Percentiles rank a stretch among this genome's conserved stretches.
These are phyloP conservation scores for Silvanus unidentatus DNA, from an alignment of 2,888 invertebrate genomes.

Conservation along the genomic window DNA sequence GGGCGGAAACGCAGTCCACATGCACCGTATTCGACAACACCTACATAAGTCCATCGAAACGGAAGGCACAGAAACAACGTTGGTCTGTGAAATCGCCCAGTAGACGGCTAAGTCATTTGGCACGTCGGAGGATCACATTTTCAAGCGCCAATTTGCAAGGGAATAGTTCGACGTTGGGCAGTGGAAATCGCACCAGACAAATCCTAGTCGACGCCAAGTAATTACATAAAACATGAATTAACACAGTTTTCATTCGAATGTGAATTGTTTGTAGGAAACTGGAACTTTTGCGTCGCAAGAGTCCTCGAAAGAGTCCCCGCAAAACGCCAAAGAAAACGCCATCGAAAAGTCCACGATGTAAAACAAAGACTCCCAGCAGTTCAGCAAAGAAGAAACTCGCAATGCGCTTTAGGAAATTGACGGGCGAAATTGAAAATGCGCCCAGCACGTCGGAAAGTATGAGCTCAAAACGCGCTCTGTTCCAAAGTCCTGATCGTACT, in stretches of 20 bases:
- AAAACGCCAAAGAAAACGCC: constrained; percentile 49
- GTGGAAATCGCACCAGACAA: constrained; percentile 47
- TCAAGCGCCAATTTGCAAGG: constrained; percentile 61
- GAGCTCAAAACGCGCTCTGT: constrained; percentile 61
- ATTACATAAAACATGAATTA: constrained; percentile 13
- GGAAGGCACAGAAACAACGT: constrained; percentile 49
- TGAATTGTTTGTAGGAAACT: constrained; percentile 39
- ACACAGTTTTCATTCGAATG: no score
- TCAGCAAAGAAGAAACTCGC: constrained; percentile 57
- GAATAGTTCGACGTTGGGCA: constrained; percentile 35
- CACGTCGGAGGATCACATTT: constrained; percentile 68
- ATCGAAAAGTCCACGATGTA: constrained; percentile 50
- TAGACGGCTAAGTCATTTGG: constrained; percentile 69
- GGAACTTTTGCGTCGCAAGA: constrained; percentile 38
- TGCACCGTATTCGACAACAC: constrained; percentile 56
- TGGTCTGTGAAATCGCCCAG: constrained; percentile 64
- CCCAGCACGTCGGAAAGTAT: constrained; percentile 20
- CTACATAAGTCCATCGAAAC: constrained; percentile 56
- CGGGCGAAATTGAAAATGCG: constrained; percentile 31
- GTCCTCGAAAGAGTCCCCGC: constrained; percentile 34
- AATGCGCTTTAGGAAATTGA: constrained; percentile 31
- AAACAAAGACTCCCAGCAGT: constrained; percentile 52
- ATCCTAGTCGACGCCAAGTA: constrained; percentile 64
- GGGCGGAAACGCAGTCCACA: constrained; percentile 67
- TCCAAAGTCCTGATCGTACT: constrained; percentile 59